Percentiles rank a stretch among this genome's conserved stretches.
Conservation (phyloP, 2,113 vertebrate species). For the Tenrec ecaudatus region DNA sequence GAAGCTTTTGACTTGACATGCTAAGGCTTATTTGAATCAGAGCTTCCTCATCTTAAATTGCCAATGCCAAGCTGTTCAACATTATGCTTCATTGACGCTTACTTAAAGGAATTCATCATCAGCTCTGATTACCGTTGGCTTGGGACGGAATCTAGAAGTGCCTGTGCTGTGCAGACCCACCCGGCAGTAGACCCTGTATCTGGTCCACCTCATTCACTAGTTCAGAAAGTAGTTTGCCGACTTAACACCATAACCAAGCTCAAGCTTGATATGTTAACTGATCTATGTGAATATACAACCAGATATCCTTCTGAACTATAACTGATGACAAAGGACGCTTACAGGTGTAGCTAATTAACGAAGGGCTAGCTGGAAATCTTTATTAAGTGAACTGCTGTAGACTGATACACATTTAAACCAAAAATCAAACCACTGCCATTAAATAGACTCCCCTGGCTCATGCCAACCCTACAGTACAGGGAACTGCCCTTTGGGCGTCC, state of each 20-base stretch:
- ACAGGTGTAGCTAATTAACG: not conserved
- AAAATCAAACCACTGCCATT: not conserved
- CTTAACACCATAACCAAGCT: constrained; percentile 15
- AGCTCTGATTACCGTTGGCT: not conserved
- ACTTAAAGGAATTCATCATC: constrained; percentile 35
- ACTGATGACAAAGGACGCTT: not conserved
- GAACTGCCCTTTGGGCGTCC: not conserved
- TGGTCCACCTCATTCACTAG: not conserved
- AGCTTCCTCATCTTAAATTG: constrained; percentile 19
- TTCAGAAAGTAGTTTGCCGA: not conserved
- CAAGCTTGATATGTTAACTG: not conserved
- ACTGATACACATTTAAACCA: not conserved
- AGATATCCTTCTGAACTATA: not conserved
- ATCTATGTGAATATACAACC: constrained; percentile 2
- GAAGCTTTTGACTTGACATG: not conserved
- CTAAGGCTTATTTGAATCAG: not conserved
- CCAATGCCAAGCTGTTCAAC: constrained; percentile 33
- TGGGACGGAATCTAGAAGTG: not conserved
- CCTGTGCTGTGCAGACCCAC: not conserved
- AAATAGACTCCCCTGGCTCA: not conserved
- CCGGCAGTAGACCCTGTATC: not conserved
- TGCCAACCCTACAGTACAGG: not conserved
- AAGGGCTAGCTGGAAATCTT: not conserved
- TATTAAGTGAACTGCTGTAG: not conserved
- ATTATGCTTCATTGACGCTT: constrained; percentile 53